phyloP scores from a whole-genome alignment of 2,888 invertebrate genomes.

The Helobdella robusta region DNA sequence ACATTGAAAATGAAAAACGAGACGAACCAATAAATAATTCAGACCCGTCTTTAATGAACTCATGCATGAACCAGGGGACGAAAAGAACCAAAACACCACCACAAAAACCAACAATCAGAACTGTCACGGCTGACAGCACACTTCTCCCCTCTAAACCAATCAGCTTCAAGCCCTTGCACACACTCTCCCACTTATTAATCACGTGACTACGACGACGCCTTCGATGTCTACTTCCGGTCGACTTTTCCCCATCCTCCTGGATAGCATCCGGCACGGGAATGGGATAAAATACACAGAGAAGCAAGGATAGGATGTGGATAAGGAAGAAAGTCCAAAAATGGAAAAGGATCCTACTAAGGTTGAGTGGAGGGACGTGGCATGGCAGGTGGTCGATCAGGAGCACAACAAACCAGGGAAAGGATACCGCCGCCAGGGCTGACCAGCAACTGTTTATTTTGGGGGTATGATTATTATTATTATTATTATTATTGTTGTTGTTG shows the following conservation, averaged over 20 bases:
- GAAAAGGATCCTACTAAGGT: slow-evolving; percentile 14
- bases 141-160: slow-evolving; percentile 1
- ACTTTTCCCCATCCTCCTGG: not conserved
- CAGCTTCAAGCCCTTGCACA: slow-evolving; percentile 4
- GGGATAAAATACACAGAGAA: slow-evolving; percentile 17
- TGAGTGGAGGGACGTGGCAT: slow-evolving; percentile 14
- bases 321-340: slow-evolving; percentile 20
- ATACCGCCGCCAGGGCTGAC: slow-evolving; percentile 1
- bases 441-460: slow-evolving; percentile 4
- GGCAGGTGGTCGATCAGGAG: slow-evolving; percentile 18
- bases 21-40: slow-evolving; percentile 15
- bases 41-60: not conserved
- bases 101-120: slow-evolving; percentile 19
- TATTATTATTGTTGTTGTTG: not conserved
- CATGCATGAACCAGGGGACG: slow-evolving; percentile 22
- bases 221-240: not conserved
- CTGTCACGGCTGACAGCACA: slow-evolving; percentile 15
- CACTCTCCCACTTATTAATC: slow-evolving; percentile 13
- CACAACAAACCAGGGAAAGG: slow-evolving; percentile 18
- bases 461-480: not conserved
- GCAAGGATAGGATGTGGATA: slow-evolving; percentile 8
- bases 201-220: not conserved
- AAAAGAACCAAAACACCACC: slow-evolving; percentile 17
- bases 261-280: not conserved
- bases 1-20: not conserved